These are phyloP conservation scores for Hippocampus barbouri DNA, from an alignment of 2,113 vertebrate genomes.

Conservation along the genomic window DNA sequence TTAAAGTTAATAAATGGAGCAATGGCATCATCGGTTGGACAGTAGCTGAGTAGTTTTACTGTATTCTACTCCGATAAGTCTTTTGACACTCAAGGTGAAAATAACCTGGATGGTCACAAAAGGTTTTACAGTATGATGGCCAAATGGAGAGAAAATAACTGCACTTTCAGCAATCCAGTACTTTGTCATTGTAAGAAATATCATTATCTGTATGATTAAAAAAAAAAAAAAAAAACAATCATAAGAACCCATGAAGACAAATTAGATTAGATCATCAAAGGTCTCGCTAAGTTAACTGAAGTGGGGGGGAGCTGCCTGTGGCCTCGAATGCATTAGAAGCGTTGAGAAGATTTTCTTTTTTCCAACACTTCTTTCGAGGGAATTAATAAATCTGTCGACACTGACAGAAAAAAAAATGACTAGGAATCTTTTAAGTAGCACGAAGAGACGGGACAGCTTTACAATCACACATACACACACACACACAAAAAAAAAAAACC, in stretches of 20 bases:
- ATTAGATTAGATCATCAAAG: background rate
- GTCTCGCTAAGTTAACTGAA: background rate
- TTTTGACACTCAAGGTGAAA: no score
- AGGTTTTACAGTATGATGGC: no score
- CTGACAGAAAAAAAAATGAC: background rate
- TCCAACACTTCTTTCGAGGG: background rate
- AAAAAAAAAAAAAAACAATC: no score
- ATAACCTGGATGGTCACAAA: no score
- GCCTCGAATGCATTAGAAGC: background rate
- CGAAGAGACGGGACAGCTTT: background rate
- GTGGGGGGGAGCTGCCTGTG: background rate
- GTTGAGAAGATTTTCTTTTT: background rate
- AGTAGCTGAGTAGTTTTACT: no score
- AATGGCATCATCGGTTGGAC: no score
- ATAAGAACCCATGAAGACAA: background rate
- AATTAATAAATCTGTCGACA: background rate
- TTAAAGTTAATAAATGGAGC: no score
- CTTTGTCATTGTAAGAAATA: no score
- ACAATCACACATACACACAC: constrained; percentile 10
- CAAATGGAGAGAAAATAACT: no score
- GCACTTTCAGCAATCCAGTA: no score
- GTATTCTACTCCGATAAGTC: no score
- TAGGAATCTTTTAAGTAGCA: constrained; percentile 2
- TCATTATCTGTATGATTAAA: no score
- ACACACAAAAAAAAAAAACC: background rate